Base-by-base conservation (phyloP, 2,113 vertebrate species). In the Nothocercus julius region DNA sequence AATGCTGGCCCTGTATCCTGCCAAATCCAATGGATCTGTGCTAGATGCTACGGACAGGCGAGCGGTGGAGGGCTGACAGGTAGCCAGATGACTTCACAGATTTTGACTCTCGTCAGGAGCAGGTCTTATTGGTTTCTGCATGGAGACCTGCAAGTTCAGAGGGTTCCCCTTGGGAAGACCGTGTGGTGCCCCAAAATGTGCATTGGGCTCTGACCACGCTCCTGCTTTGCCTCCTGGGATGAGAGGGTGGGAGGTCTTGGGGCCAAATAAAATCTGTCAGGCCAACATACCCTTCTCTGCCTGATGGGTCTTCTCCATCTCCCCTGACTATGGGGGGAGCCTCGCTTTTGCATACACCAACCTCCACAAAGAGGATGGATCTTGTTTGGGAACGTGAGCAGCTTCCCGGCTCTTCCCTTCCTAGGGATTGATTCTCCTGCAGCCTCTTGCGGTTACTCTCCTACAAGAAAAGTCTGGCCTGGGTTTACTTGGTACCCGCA, bases 181-280 rank as follows among this genome's bases (percentile, higher is more conserved):
- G 30, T n/a, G 3, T 10, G 36, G 3, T 63, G 16, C 16, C 27
- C 18, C 0, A 5, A 12, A 66, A 24, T 51, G 4, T 28, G 36
- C 22, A 0, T 2, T 30, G 62, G 32, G 62, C 8, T 79, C 13
- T 63, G 27, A 5, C 0, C 3, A 11, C 1, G 0, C 7, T 47
- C 9, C 28, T 54, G 20, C n/a, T 18, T 20, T 42, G 40, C 22
- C 38, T 14, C 42, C 3, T 25, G 28, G 1, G 0, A 36, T n/a
- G 21, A 5, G 66, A 16, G 28, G 13, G 24, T 14, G 28, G 36
- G 24, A 54, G 62, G 25, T 56, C 5, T 17, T 36, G 54, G 0
- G 1, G 54, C 36, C 0, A 0, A 32, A 19, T 32, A 30, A 58
- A 58, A 58, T 30, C 53, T 30, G 16, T 32, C 16, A 19, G 28